Evolutionary conservation across 2,113 vertebrate genomes (phyloP).

Genomic region (Marmota flaviventris): DNA sequence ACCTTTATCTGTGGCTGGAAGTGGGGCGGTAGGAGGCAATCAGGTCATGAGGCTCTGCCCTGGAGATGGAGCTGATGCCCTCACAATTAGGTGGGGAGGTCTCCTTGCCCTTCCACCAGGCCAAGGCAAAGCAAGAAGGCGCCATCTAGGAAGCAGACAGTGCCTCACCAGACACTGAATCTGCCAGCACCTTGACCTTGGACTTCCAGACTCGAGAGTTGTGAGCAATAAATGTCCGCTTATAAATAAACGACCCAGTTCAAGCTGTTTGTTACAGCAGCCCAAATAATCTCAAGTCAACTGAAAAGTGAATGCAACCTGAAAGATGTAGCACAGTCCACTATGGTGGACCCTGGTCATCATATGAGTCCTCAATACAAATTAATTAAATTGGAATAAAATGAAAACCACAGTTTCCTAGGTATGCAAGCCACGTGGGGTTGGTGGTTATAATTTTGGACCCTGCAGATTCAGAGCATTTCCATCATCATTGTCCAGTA

Average conservation of each 20-base stretch:
- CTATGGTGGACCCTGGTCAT: no score
- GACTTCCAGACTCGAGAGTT: background rate
- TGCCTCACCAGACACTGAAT: no score
- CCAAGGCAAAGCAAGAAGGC: no score
- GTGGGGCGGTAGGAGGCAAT: background rate
- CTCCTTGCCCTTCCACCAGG: no score
- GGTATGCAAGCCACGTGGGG: no score
- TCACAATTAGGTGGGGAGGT: no score
- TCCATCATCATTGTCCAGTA: no score
- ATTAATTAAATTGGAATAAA: background rate
- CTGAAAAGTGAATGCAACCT: background rate
- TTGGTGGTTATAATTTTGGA: background rate
- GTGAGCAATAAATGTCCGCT: background rate
- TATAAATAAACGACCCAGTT: no score
- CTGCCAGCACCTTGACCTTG: background rate
- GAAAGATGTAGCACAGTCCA: fast-evolving
- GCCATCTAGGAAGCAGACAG: no score
- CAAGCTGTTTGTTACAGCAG: background rate
- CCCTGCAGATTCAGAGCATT: background rate
- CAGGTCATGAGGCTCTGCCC: no score
- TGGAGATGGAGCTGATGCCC: no score
- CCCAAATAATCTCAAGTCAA: background rate
- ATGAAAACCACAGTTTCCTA: background rate
- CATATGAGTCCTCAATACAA: background rate
- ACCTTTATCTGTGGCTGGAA: no score